Evolutionary conservation across 2,797 vertebrate genomes (phyloP), one percentile per base, ranked within the genome.

Genomic region (Scyliorhinus canicula): DNA sequence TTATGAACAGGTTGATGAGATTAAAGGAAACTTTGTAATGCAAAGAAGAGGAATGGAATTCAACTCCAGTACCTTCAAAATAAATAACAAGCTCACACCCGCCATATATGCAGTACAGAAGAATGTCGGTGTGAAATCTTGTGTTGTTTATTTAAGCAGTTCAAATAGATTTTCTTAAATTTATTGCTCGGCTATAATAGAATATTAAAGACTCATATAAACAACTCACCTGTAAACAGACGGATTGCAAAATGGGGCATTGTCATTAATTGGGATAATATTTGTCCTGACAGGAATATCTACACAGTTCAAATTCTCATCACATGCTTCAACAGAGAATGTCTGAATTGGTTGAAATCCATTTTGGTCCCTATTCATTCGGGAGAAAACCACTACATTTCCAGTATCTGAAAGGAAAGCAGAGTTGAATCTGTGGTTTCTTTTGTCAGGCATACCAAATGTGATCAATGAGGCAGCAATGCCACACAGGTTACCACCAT

Each of bases 201-300:
- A 26, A 95, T 96, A 95, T 95, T 95, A 77, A 79, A 95, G 93
- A 95, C 95, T 95, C 86, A 95, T 95, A 24, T 95, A 95, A 96
- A 65, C 91, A n/a, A 60, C 95, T 96, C 67, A 96, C 96, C 96
- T 96, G 90, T 97, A 96, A 85, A 96, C 67, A 90, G 96, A 96
- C 0, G n/a, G 90, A 91, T 96, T 95, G 88, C 96, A 97, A 95
- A 96, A 96, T 71, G 96, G 96, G 0, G 95, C 1, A 1, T 96
- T 96, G 84, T 96, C 96, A 82, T 96, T 96, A 91, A 97, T 95
- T 52, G 96, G 95, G 31, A 0, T 14, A 94, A 96, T 69, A 57
- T 40, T 95, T 47, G 55, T 79, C 19, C 90, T 95, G 84, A 96
- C 95, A 40, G 71, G 52, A 95, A 96, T 95, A 6, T 74, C 52